Conservation (phyloP, 1,140 invertebrate species). For the Brachionus rotundiformis region DNA sequence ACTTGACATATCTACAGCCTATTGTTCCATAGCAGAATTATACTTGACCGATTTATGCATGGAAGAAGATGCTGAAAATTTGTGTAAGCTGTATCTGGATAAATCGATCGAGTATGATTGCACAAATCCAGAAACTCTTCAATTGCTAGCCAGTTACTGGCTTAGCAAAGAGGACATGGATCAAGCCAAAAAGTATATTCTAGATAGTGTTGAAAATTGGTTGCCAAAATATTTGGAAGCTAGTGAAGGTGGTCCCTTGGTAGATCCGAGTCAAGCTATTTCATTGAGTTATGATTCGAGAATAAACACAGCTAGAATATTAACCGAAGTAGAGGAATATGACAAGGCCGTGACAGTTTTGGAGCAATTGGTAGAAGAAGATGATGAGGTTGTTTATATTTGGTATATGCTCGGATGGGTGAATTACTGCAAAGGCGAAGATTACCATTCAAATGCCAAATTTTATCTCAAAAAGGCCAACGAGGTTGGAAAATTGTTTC, state of each 20-base stretch:
- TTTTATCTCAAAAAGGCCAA: conserved; percentile 61
- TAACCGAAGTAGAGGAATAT: conserved; percentile 62
- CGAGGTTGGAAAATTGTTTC: conserved; percentile 56
- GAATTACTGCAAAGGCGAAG: conserved; percentile 60
- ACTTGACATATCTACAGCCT: conserved; percentile 62
- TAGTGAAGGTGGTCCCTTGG: conserved; percentile 6
- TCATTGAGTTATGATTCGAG: conserved; percentile 53
- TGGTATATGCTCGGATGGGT: conserved; percentile 65
- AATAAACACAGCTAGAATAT: conserved; percentile 59
- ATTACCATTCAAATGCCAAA: conserved; percentile 60
- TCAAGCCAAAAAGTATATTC: conserved; percentile 54
- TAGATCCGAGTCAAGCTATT: conserved; percentile 31
- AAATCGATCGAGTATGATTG: conserved; percentile 59
- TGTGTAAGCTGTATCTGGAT: conserved; percentile 60
- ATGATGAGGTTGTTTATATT: conserved; percentile 57
- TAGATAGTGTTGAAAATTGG: not conserved
- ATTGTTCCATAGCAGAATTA: conserved; percentile 64
- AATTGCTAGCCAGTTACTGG: conserved; percentile 61
- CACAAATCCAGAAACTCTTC: conserved; percentile 63
- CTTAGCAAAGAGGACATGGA: conserved; percentile 61
- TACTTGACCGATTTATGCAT: conserved; percentile 66
- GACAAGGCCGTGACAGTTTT: conserved; percentile 56
- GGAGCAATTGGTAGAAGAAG: conserved; percentile 58
- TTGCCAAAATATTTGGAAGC: conserved; percentile 38
- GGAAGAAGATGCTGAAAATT: conserved; percentile 62